Evolutionary conservation across 2,113 vertebrate species (phyloP), one percentile per base, ranked within the genome.

Genomic region (Sylvilagus bachmani): DNA sequence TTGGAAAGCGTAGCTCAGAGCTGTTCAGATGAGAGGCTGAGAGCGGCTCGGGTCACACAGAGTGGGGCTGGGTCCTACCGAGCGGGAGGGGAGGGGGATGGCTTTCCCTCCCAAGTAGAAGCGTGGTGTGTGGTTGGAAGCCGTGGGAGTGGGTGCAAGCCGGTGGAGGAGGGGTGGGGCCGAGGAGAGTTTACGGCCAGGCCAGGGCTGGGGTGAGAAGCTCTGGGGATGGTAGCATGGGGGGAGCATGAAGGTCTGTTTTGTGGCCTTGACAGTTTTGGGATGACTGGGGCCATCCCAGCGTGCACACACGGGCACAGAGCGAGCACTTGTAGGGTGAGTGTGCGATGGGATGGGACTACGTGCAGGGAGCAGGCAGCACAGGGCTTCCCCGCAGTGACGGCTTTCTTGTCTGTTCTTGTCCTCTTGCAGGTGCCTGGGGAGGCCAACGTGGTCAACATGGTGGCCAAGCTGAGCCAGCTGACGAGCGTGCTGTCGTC

Each of bases 401-500:
- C 0, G 0, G 0, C 71, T 1, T 29, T 70, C 58, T 53, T 0
- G 33, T 38, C 77, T 13, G 88, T 77, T 71, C 82, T 93, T 66
- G 38, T 24, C 38, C 49, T 84, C 62, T 98, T 89, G 91, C 97
- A 99, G 99, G 93, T 98, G 70, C 98, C 98, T 4, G 89, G 97
- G 1, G 99, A 99, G 96, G 97, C 98, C 31, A 98, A 93, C 96
- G 98, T 98, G 4, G 71, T 94, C 93, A 98, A 97, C 95, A 97
- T 99, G 89, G 97, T 99, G 66, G 95, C 97, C 89, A 99, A 98
- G 96, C 99, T 99, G 84, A 99, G 99, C 95, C 99, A 99, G 73
- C 97, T 99, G 96, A 99, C 99, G 38, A 99, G 99, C 73, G 97
- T 99, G 70, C 98, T 99, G 77, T 99, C 99, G 96, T 99, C 99